Evolutionary conservation across 1,140 invertebrate genomes (phyloP).

Genomic region (Temnothorax nylanderi): DNA sequence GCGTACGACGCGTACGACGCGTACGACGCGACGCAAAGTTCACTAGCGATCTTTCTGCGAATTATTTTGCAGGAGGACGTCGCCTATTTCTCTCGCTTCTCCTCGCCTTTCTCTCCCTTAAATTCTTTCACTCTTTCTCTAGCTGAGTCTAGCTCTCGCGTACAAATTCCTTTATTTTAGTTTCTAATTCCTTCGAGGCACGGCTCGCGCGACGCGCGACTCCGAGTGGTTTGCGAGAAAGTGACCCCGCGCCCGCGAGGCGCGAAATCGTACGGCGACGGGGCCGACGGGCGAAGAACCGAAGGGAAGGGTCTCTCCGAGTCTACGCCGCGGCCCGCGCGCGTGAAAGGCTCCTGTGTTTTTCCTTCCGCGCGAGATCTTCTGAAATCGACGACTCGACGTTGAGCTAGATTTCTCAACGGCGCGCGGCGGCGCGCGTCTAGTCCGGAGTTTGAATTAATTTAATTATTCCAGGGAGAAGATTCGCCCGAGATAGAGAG

Average conservation of each 20-base stretch:
- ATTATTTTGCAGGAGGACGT: not conserved
- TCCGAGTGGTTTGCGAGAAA: constrained; percentile 1
- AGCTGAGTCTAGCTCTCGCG: not conserved
- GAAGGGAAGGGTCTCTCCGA: not conserved
- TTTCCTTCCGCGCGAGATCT: not conserved
- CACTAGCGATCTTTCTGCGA: no score
- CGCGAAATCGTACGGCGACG: no score
- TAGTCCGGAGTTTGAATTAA: no score
- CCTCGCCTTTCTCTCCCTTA: not conserved
- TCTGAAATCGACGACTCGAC: not conserved
- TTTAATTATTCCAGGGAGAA: no score
- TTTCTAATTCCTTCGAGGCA: not conserved
- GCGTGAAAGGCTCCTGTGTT: not conserved
- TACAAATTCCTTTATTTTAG: not conserved
- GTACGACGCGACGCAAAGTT: not conserved
- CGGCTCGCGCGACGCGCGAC: not conserved
- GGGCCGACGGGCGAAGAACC: not conserved
- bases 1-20: no score
- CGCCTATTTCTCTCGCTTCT: not conserved
- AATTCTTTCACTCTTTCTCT: not conserved
- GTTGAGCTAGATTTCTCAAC: not conserved
- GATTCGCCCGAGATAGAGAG: no score
- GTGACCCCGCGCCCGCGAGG: no score
- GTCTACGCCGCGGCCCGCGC: not conserved
- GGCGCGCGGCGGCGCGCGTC: no score